phyloP scores from a whole-genome alignment of 1,140 invertebrate genomes.

The Diplogasteroides magnus region DNA sequence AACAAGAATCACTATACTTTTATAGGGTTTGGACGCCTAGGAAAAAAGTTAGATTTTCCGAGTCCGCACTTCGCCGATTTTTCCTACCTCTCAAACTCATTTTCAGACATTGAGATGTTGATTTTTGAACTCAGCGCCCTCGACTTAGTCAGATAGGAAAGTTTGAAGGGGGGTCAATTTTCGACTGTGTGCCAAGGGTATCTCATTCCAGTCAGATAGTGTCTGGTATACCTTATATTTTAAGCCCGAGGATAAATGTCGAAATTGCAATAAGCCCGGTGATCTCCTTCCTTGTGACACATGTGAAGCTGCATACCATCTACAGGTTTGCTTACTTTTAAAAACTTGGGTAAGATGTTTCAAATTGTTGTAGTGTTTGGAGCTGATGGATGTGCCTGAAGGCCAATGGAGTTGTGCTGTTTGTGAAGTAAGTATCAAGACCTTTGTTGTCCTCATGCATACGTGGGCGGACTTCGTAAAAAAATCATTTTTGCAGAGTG shows the following conservation, averaged over 20 bases:
- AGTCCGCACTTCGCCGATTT: too few relatives aligned
- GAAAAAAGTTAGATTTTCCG: too few relatives aligned
- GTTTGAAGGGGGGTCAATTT: too few relatives aligned
- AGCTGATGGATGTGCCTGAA: background rate
- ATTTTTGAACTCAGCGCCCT: background rate
- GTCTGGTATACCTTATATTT: background rate
- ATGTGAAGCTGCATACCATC: constrained; percentile 22
- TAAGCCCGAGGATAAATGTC: constrained; percentile 26
- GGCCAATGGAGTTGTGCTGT: background rate
- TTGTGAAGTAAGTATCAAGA: background rate
- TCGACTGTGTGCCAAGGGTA: too few relatives aligned
- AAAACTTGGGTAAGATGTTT: background rate
- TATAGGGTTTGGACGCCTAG: too few relatives aligned
- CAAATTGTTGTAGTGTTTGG: constrained; percentile 9
- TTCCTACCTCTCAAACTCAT: too few relatives aligned
- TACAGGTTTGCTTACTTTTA: constrained; percentile 6
- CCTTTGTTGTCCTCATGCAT: background rate
- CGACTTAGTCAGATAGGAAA: background rate
- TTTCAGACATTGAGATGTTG: too few relatives aligned
- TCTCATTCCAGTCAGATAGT: too few relatives aligned
- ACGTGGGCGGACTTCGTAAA: too few relatives aligned
- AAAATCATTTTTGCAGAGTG: too few relatives aligned
- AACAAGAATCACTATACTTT: background rate
- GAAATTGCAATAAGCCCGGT: constrained; percentile 16
- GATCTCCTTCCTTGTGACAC: constrained; percentile 7